These are phyloP conservation scores for Cryptoprocta ferox DNA, from an alignment of 2,797 vertebrate genomes.

Conservation along the genomic window DNA sequence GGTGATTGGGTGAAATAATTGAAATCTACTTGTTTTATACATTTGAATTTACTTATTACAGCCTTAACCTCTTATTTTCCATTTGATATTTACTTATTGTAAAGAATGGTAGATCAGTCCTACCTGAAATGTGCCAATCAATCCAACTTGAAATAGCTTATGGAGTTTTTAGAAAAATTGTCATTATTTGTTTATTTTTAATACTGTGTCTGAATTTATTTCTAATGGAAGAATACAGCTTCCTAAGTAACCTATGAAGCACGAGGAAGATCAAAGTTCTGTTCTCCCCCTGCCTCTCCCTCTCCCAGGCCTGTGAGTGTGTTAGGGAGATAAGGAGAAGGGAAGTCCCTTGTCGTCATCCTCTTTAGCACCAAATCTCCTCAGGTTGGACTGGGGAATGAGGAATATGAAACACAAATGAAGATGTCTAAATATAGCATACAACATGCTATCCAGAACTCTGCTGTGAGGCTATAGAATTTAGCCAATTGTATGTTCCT, in stretches of 20 bases:
- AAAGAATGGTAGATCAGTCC: background rate
- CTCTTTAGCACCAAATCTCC: background rate
- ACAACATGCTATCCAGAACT: background rate
- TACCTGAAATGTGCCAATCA: background rate
- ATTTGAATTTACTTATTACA: conserved; percentile 63
- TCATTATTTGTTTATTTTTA: conserved; percentile 36
- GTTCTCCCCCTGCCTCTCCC: background rate
- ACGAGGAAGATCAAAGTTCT: background rate
- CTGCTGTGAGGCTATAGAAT: background rate
- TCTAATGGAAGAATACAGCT: background rate
- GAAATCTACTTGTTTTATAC: conserved; percentile 78
- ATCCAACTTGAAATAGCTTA: conserved; percentile 29
- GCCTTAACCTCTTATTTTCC: conserved; percentile 52
- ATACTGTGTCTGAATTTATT: conserved; percentile 41
- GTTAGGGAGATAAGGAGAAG: background rate
- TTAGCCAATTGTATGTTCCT: background rate
- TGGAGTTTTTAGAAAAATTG: background rate
- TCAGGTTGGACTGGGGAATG: background rate
- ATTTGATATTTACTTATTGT: conserved; percentile 56
- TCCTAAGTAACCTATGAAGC: background rate
- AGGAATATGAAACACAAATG: background rate
- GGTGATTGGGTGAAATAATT: conserved; percentile 75
- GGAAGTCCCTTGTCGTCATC: background rate
- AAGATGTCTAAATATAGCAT: background rate
- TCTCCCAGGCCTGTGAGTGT: background rate